Percentiles rank a stretch among this genome's conserved stretches.
Conservation (phyloP, 2,113 vertebrate species). For the Speoplatyrhinus poulsoni region DNA sequence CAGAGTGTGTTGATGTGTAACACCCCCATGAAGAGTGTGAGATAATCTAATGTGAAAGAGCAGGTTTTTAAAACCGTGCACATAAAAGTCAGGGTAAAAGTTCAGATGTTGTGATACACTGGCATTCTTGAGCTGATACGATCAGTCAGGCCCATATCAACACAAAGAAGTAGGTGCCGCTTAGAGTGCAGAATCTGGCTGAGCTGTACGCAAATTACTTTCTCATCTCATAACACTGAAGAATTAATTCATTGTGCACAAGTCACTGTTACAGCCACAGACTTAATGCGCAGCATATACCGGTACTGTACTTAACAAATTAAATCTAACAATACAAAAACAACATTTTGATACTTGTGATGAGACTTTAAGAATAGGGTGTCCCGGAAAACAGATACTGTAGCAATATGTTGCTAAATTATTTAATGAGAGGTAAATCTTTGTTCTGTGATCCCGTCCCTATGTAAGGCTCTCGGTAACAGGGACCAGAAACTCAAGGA, state of each 20-base stretch:
- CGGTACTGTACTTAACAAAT: too few relatives aligned
- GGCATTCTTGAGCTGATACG: constrained; percentile 71
- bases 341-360: too few relatives aligned
- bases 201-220: background rate
- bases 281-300: background rate
- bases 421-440: too few relatives aligned
- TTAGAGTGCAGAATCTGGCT: background rate
- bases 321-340: background rate
- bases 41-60: constrained; percentile 52
- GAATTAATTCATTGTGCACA: background rate
- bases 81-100: constrained; percentile 56
- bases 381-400: too few relatives aligned
- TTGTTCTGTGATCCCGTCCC: constrained; percentile 29
- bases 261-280: background rate
- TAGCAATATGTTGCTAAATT: too few relatives aligned
- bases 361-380: too few relatives aligned
- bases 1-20: constrained; percentile 44
- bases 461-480: constrained; percentile 50
- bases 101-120: constrained; percentile 74
- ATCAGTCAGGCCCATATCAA: constrained; percentile 70
- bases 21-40: constrained; percentile 30
- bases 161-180: constrained; percentile 49
- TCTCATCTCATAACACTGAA: background rate
- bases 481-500: constrained; percentile 53
- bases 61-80: constrained; percentile 33